phyloP scores from a whole-genome alignment of 2,888 invertebrate species.

The Boloria selene region DNA sequence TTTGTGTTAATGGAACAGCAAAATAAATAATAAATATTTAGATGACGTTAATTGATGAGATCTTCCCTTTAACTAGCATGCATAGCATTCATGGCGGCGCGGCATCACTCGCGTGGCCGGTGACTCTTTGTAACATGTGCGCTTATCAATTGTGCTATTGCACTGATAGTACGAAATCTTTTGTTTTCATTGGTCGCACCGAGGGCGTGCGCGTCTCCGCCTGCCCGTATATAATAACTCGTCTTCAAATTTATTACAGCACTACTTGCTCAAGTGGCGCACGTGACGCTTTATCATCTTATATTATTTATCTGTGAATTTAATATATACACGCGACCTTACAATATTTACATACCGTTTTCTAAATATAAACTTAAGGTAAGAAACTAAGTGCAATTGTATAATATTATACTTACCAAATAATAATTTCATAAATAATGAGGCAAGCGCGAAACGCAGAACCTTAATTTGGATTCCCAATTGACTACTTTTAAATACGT shows the following conservation, averaged over 20 bases:
- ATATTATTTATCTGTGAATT: conserved; percentile 29
- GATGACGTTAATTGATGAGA: conserved; percentile 6
- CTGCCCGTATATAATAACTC: conserved; percentile 61
- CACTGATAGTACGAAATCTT: conserved; percentile 45
- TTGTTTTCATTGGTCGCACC: conserved; percentile 66
- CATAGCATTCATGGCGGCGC: conserved; percentile 58
- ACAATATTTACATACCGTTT: conserved; percentile 27
- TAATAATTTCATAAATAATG: too few relatives aligned
- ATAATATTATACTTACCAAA: not conserved
- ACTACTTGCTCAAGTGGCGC: conserved; percentile 54
- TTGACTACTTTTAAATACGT: too few relatives aligned
- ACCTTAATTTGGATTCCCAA: too few relatives aligned
- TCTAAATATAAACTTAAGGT: conserved; percentile 31
- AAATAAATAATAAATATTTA: not conserved
- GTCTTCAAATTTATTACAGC: conserved; percentile 47
- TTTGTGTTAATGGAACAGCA: not conserved
- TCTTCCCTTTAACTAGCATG: conserved; percentile 68
- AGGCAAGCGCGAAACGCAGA: too few relatives aligned
- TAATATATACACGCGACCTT: conserved; percentile 15
- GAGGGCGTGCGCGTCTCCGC: conserved; percentile 72
- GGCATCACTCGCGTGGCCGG: conserved; percentile 62
- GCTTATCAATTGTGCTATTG: conserved; percentile 49
- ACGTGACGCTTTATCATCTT: conserved; percentile 48
- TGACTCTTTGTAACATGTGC: conserved; percentile 56
- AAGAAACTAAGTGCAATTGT: not conserved